These are phyloP conservation scores for Harpegnathos saltator DNA, from an alignment of 1,140 invertebrate genomes.

Conservation along the genomic window DNA sequence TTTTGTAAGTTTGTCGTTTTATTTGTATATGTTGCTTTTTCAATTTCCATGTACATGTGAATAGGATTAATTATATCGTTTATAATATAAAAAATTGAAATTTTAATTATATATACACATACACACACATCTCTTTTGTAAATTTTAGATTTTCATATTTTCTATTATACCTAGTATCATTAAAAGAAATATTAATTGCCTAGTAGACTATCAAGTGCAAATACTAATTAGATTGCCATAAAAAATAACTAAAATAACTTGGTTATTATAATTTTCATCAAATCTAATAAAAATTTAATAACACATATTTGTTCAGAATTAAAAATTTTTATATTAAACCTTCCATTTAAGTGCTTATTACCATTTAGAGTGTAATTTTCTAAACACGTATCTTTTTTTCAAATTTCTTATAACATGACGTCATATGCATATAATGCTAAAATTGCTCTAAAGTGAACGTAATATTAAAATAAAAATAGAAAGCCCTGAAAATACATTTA, in stretches of 20 bases:
- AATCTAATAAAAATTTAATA: too few species aligned
- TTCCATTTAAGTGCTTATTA: too few species aligned
- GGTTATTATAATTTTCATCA: too few species aligned
- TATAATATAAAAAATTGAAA: constrained; percentile 16
- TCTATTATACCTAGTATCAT: constrained; percentile 2
- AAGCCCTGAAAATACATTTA: neutral
- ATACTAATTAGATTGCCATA: constrained; percentile 38
- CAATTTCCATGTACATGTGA: neutral
- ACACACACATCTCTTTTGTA: neutral
- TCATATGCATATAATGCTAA: too few species aligned
- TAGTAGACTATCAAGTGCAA: neutral
- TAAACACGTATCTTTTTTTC: too few species aligned
- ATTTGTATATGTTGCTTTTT: neutral
- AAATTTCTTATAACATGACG: too few species aligned
- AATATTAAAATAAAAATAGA: too few species aligned
- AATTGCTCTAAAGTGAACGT: too few species aligned
- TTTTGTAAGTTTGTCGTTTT: neutral
- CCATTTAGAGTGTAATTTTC: too few species aligned
- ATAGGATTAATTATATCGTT: constrained; percentile 7
- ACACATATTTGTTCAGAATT: too few species aligned
- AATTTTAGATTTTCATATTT: constrained; percentile 9
- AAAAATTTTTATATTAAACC: too few species aligned
- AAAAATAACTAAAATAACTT: too few species aligned
- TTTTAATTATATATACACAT: neutral
- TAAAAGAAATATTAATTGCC: neutral